phyloP scores from a whole-genome alignment of 1,140 invertebrate species.

The Paracyclopina nana region DNA sequence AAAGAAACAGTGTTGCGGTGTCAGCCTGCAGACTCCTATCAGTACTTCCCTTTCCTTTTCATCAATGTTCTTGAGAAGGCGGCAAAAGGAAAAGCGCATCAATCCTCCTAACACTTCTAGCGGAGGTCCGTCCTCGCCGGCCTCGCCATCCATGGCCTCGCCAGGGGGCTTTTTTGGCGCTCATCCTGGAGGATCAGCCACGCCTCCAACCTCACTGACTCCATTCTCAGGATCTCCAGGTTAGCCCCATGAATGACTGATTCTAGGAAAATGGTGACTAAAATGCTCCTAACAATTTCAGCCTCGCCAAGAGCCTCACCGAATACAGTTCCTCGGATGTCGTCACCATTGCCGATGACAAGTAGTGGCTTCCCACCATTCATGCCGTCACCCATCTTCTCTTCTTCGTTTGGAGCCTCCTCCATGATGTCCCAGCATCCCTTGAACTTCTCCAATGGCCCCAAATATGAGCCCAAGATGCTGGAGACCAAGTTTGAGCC shows the following conservation, averaged over 20 bases:
- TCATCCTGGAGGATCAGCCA: not conserved
- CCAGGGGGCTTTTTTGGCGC: not conserved
- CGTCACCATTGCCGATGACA: not conserved
- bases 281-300: not conserved
- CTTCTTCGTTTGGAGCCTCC: not conserved
- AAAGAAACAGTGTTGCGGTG: not conserved
- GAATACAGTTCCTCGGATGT: not conserved
- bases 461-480: conserved; percentile 7
- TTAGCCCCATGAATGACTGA: conserved; percentile 1
- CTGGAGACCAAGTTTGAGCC: conserved; percentile 12
- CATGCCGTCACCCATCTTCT: not conserved
- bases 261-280: not conserved
- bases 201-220: not conserved
- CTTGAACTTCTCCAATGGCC: not conserved
- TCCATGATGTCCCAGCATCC: not conserved
- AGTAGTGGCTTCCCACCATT: not conserved
- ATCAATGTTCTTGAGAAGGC: conserved; percentile 27
- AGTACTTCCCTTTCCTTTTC: not conserved
- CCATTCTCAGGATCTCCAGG: conserved; percentile 6
- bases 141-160: conserved; percentile 1
- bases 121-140: conserved; percentile 12
- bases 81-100: conserved; percentile 98
- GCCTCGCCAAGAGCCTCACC: conserved; percentile 7
- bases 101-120: conserved; percentile 45
- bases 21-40: not conserved